These are phyloP conservation scores for Aldrovandia affinis DNA, from an alignment of 2,797 vertebrate species.

Conservation along the genomic window DNA sequence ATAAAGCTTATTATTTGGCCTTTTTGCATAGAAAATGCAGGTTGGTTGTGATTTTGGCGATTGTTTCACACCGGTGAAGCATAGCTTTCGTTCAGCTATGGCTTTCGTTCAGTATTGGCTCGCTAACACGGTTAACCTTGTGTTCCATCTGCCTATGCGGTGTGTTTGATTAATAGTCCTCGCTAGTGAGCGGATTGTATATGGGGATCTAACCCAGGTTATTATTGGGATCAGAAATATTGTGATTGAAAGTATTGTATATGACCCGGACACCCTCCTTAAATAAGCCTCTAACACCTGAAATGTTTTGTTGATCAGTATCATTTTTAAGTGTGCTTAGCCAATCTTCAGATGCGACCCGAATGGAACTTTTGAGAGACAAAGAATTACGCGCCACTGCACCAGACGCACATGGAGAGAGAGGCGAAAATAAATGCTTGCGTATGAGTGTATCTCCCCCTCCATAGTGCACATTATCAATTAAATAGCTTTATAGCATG, in stretches of 20 bases:
- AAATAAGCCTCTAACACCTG: not conserved
- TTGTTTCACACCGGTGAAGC: not conserved
- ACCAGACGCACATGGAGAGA: not conserved
- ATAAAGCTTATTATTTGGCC: not conserved
- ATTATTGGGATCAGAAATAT: no score
- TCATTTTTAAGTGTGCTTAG: not conserved
- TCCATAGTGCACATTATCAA: not conserved
- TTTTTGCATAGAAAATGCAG: not conserved
- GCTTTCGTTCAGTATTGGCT: not conserved
- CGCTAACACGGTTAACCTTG: not conserved
- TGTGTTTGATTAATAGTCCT: not conserved
- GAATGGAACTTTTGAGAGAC: conserved; percentile 19
- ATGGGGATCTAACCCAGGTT: no score
- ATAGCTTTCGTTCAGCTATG: not conserved
- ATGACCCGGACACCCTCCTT: not conserved
- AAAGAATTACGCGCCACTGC: not conserved
- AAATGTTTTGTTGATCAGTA: not conserved
- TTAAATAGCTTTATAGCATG: not conserved
- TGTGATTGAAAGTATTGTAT: not conserved
- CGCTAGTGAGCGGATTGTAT: not conserved
- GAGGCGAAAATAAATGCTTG: not conserved
- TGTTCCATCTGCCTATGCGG: not conserved
- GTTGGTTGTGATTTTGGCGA: not conserved
- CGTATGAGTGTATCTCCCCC: no score
- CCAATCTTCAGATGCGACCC: not conserved